These are phyloP conservation scores for Vanessa tameamea DNA, from an alignment of 1,140 invertebrate species.

Conservation along the genomic window DNA sequence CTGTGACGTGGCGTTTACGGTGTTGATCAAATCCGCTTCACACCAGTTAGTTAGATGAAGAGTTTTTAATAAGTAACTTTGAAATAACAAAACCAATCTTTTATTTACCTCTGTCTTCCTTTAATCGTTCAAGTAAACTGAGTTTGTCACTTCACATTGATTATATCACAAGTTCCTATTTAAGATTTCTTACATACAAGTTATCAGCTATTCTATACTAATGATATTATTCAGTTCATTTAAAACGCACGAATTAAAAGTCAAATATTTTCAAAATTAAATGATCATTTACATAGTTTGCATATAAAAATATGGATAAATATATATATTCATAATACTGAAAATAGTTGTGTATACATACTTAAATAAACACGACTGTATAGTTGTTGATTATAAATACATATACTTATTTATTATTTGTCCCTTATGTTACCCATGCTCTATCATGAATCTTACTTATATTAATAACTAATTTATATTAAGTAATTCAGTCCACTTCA, in stretches of 20 bases:
- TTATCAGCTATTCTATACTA: neutral
- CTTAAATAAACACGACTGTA: too few species aligned
- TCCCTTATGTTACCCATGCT: too few species aligned
- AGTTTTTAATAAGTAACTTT: slow-evolving; percentile 59
- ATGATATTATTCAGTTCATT: neutral
- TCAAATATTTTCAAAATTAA: neutral
- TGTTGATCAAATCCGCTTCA: slow-evolving; percentile 1
- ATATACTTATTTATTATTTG: too few species aligned
- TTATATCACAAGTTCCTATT: neutral
- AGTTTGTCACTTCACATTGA: neutral
- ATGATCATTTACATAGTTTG: too few species aligned
- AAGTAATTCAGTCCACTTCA: slow-evolving; percentile 82
- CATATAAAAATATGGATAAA: too few species aligned
- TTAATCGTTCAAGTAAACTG: neutral
- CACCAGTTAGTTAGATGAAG: slow-evolving; percentile 54
- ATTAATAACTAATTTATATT: neutral
- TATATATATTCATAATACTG: too few species aligned
- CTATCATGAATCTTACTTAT: neutral
- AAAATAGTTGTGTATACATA: too few species aligned
- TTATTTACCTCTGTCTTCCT: neutral
- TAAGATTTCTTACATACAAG: neutral
- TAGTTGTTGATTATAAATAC: too few species aligned
- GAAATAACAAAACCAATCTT: slow-evolving; percentile 14
- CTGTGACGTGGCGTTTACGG: slow-evolving; percentile 14
- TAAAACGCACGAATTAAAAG: neutral